Evolutionary conservation across 2,888 invertebrate genomes (phyloP).

Genomic region (Perizoma affinitatum): DNA sequence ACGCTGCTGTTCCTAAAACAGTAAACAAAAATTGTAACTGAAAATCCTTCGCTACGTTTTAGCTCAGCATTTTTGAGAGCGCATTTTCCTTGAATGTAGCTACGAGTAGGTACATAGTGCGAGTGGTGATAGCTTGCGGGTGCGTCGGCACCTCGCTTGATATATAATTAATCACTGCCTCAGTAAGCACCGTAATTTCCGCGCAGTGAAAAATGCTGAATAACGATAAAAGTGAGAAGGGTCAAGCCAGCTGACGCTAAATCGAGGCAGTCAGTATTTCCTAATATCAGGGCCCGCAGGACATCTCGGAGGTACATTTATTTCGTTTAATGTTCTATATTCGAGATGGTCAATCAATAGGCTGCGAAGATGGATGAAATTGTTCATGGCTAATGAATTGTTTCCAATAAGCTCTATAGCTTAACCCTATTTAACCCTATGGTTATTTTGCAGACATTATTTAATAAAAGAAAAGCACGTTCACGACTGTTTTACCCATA

Average conservation of each 20-base stretch:
- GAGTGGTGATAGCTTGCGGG: slow-evolving; percentile 17
- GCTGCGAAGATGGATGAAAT: slow-evolving; percentile 1
- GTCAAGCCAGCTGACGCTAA: slow-evolving; percentile 47
- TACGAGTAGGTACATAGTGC: slow-evolving; percentile 27
- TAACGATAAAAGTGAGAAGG: slow-evolving; percentile 72
- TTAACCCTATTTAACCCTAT: no score
- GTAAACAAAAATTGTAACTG: no score
- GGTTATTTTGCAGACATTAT: no score
- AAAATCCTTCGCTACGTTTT: no score
- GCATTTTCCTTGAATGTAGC: no score
- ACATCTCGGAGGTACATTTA: slow-evolving; percentile 29
- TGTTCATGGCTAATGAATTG: neutral
- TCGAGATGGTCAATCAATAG: slow-evolving; percentile 16
- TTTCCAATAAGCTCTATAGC: slow-evolving; percentile 7
- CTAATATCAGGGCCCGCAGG: slow-evolving; percentile 34
- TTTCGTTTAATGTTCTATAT: slow-evolving; percentile 24
- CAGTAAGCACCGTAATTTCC: slow-evolving; percentile 65
- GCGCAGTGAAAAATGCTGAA: slow-evolving; percentile 71
- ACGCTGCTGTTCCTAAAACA: no score
- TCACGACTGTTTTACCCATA: no score
- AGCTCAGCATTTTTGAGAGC: no score
- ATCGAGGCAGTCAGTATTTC: slow-evolving; percentile 29
- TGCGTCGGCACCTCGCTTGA: slow-evolving; percentile 42
- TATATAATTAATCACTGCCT: slow-evolving; percentile 75
- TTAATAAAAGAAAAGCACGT: no score